Conservation (phyloP, 2,888 invertebrate genomes). For the Melieria picta region DNA sequence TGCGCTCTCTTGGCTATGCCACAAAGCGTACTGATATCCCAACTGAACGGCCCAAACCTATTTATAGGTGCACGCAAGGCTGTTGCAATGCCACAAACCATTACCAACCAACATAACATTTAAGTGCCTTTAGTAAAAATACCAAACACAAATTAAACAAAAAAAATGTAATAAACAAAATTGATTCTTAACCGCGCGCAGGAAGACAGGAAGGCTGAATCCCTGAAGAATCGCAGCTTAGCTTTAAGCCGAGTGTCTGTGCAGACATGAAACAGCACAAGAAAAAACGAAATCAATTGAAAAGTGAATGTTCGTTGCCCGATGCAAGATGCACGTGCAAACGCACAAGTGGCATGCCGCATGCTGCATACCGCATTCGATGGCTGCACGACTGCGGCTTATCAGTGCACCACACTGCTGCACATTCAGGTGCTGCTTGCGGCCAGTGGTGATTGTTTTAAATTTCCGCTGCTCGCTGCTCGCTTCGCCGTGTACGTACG, state of each 20-base stretch:
- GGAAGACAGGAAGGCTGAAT: no score
- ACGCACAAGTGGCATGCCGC: neutral
- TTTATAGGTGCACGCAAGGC: conserved; percentile 15
- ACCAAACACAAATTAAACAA: neutral
- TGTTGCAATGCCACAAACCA: neutral
- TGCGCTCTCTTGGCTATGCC: neutral
- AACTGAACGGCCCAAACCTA: conserved; percentile 1
- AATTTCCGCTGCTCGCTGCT: conserved; percentile 12
- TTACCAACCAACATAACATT: neutral
- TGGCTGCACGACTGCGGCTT: no score
- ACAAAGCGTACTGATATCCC: conserved; percentile 21
- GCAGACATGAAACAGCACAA: no score
- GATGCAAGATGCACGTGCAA: no score
- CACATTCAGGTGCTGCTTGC: no score
- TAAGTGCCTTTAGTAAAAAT: conserved; percentile 17
- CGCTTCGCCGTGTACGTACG: neutral
- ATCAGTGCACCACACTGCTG: no score
- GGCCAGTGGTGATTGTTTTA: conserved; percentile 18
- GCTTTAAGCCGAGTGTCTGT: neutral
- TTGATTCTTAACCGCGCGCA: no score
- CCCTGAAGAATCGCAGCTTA: neutral
- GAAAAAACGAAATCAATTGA: no score
- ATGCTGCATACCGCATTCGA: no score
- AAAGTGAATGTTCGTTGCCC: no score
- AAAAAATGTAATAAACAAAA: neutral